A percentile compares a stretch with the other conserved stretches of the same genome.
Conservation (phyloP, 1,140 invertebrate species). For the Drosophila tani region DNA sequence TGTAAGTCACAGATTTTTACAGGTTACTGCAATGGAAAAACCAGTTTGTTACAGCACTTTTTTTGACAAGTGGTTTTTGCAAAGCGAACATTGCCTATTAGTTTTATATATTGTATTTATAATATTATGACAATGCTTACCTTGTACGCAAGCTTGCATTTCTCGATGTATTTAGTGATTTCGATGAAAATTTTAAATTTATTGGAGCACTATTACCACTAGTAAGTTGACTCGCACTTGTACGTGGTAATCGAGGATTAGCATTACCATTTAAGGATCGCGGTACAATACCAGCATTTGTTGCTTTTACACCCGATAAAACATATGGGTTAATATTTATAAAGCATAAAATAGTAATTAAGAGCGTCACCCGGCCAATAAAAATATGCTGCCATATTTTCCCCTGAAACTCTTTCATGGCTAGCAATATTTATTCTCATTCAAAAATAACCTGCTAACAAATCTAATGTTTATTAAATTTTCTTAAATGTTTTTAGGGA, state of each 20-base stretch:
- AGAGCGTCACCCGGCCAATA: constrained; percentile 30
- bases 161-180: constrained; percentile 61
- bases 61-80: not conserved
- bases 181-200: constrained; percentile 66
- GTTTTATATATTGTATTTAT: no score
- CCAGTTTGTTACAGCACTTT: not conserved
- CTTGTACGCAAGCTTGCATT: constrained; percentile 86
- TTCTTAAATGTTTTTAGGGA: no score
- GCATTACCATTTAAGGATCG: constrained; percentile 57
- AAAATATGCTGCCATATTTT: constrained; percentile 13
- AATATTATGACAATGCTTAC: constrained; percentile 85
- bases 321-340: constrained; percentile 23
- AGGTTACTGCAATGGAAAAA: not conserved
- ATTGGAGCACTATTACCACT: constrained; percentile 86
- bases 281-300: constrained; percentile 9
- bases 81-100: constrained; percentile 1
- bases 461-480: not conserved
- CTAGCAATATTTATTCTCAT: constrained; percentile 8
- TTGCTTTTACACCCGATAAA: constrained; percentile 23
- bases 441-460: not conserved
- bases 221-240: constrained; percentile 67
- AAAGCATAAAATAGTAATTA: constrained; percentile 35
- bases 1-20: not conserved
- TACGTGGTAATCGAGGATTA: constrained; percentile 66
- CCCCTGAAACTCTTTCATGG: constrained; percentile 44